A percentile compares a stretch with the other conserved stretches of the same genome.
These are phyloP conservation scores for Arremon aurantiirostris DNA, from an alignment of 2,797 vertebrate species.

Conservation along the genomic window DNA sequence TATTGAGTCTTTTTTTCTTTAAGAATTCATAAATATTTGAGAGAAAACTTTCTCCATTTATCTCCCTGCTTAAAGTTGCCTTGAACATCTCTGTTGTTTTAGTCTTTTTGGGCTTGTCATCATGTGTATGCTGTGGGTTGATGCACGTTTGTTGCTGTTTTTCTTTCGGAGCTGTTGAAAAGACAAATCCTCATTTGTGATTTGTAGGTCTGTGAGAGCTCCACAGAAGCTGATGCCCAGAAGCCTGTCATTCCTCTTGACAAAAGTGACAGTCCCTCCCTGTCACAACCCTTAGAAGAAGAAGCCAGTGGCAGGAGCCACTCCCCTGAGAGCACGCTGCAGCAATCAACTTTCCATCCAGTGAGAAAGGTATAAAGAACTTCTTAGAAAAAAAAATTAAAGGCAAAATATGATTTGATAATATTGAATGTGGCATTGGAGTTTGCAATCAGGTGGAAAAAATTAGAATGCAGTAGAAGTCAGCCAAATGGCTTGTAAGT, in stretches of 20 bases:
- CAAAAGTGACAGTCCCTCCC: constrained; percentile 20
- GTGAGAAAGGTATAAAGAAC: constrained; percentile 75
- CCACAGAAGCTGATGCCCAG: constrained; percentile 58
- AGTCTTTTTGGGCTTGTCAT: not conserved
- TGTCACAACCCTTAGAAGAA: constrained; percentile 60
- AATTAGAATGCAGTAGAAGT: not conserved
- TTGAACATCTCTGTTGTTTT: not conserved
- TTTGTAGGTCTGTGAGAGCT: constrained; percentile 69
- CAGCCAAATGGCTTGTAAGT: not conserved
- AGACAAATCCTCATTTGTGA: constrained; percentile 2
- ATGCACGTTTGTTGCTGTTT: not conserved
- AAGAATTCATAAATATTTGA: not conserved
- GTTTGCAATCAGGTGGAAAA: not conserved
- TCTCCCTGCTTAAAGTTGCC: not conserved
- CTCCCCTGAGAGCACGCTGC: constrained; percentile 40
- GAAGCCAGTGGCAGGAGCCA: constrained; percentile 56
- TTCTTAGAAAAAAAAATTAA: not conserved
- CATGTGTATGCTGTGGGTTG: not conserved
- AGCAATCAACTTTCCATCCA: constrained; percentile 63
- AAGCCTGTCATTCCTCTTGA: constrained; percentile 64
- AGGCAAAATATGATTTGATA: not conserved
- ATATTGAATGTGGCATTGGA: not conserved
- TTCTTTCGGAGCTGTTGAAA: not conserved
- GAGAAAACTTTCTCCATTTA: not conserved
- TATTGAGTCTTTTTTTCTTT: not conserved